Base-by-base conservation (phyloP, 2,888 invertebrate genomes). In the Bibio marci region DNA sequence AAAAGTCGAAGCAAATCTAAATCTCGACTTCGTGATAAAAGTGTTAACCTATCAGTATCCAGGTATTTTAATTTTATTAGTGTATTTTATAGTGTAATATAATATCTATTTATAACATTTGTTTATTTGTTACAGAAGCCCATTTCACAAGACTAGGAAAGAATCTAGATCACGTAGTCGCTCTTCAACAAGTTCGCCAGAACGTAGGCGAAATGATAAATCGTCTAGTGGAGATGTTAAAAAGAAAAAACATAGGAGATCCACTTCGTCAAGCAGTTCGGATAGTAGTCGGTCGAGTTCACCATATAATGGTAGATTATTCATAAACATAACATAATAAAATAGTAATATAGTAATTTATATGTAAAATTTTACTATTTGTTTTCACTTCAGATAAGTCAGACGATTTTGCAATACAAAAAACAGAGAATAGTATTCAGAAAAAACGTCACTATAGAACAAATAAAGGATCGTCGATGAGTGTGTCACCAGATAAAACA, bases 391-490 rank as follows among this genome's bases (percentile, higher is more conserved):
- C 14, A 39, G 35, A 35, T 4, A 39, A 39, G 30, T 12, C n/a
- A 6, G 25, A 70, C 45, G 68, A 75, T 49, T 78, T 79, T 54
- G 78, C 78, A 55, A 75, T 79, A 46, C 64, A 76, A 51, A 67
- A 83, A 65, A 79, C 86, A 64, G 74, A 79, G 61, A 70, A 83
- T 61, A 69, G 86, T 59, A 72, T 81, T 11, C 87, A 88, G 56
- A 85, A 85, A 56, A 88, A 88, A 54, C 72, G 90, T 10, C 87
- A 88, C 47, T 90, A 90, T 55, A 71, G 87, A 12, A 85, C 82
- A 40, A 86, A 87, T 54, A 78, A 82, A 42, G 83, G 83, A 52
- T 83, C 81, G 4, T 80, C 77, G 2, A 74, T 70, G 19, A 76
- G 75, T 49, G 58, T 58, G 39, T 61, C 61, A 3, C 48, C 57